phyloP scores from a whole-genome alignment of 2,797 vertebrate species.

The Picus viridis region DNA sequence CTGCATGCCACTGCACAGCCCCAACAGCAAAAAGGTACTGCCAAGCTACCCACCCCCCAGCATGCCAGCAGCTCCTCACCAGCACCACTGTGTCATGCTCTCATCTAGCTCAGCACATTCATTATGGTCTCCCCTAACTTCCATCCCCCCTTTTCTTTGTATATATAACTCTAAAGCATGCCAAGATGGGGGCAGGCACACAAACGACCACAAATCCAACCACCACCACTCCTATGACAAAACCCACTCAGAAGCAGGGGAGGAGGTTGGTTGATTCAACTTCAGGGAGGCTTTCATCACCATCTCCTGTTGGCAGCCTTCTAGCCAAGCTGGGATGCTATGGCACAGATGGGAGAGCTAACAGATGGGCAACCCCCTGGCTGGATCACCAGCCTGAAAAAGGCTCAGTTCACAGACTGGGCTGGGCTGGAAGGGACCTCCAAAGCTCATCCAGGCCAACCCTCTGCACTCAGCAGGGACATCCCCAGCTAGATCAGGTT shows the following conservation, averaged over 20 bases:
- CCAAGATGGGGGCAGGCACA: background rate
- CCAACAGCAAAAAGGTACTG: background rate
- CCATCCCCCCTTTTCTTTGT: too few species aligned
- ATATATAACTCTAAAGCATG: background rate
- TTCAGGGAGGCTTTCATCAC: background rate
- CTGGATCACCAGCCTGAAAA: background rate
- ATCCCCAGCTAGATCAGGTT: too few species aligned
- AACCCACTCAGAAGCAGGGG: background rate
- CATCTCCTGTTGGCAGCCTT: background rate
- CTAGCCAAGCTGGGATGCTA: background rate
- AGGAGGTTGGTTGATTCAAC: background rate
- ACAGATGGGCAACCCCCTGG: background rate
- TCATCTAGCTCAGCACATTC: background rate
- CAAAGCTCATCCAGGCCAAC: too few species aligned
- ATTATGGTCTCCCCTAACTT: too few species aligned
- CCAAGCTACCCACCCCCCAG: background rate
- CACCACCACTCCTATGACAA: background rate
- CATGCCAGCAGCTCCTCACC: background rate
- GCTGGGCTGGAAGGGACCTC: too few species aligned
- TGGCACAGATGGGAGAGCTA: accelerated
- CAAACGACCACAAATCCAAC: background rate
- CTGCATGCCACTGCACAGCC: background rate
- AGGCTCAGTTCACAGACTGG: background rate
- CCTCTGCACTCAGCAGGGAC: too few species aligned
- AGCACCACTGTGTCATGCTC: background rate